These are phyloP conservation scores for Chiroxiphia lanceolata DNA, from an alignment of 2,797 vertebrate genomes.

Conservation along the genomic window DNA sequence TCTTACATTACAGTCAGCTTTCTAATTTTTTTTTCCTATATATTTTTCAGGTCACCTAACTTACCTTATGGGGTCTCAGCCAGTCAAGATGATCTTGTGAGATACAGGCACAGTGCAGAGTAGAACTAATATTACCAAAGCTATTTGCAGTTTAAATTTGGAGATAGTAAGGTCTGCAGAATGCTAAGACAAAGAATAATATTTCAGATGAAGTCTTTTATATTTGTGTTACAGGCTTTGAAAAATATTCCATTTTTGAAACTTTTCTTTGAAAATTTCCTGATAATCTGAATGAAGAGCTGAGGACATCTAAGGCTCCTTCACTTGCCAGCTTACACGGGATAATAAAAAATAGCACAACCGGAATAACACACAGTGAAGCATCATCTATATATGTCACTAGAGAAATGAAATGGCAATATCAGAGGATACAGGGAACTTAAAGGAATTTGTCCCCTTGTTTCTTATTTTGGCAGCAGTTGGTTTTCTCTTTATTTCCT, in stretches of 20 bases:
- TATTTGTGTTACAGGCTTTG: not conserved
- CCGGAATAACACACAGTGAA: not conserved
- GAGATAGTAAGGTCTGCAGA: not conserved
- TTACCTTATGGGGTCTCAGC: not conserved
- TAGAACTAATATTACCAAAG: not conserved
- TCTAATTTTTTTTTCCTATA: not conserved
- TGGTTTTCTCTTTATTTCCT: not conserved
- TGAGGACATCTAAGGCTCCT: not conserved
- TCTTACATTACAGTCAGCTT: not conserved
- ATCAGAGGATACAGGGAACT: not conserved
- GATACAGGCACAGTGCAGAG: not conserved
- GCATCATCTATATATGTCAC: not conserved
- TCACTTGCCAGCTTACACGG: not conserved
- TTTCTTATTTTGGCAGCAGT: not conserved
- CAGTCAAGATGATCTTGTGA: not conserved
- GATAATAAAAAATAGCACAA: not conserved
- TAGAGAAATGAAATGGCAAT: not conserved
- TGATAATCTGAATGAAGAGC: not conserved
- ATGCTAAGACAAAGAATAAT: not conserved
- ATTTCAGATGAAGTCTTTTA: not conserved
- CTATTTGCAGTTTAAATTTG: not conserved
- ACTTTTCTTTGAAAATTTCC: not conserved
- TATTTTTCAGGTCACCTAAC: not conserved
- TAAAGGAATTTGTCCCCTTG: not conserved
- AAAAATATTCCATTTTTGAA: not conserved